Evolutionary conservation across 53 echinoderm and acorn worm species (phyloP).

Genomic region (Antedon mediterranea): DNA sequence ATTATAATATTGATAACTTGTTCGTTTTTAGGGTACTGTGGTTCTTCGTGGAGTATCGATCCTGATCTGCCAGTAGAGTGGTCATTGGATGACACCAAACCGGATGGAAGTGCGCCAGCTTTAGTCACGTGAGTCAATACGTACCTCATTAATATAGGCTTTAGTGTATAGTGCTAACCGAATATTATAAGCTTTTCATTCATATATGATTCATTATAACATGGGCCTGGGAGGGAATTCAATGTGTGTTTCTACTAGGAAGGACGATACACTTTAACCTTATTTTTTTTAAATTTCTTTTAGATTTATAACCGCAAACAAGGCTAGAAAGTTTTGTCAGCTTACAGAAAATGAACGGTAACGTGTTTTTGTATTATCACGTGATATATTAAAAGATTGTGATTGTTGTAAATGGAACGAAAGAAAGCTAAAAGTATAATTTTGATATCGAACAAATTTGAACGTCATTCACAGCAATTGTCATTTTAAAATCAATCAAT

Average conservation of each 20-base stretch:
- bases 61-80: slow-evolving; percentile 6
- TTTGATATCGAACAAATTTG: too few species aligned
- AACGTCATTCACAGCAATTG: too few species aligned
- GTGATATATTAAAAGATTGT: too few species aligned
- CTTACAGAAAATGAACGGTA: slow-evolving; percentile 59
- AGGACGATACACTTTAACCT: too few species aligned
- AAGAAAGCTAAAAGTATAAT: too few species aligned
- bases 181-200: too few species aligned
- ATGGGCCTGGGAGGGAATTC: too few species aligned
- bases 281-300: neutral
- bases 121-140: slow-evolving; percentile 41
- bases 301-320: slow-evolving; percentile 53
- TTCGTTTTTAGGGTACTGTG: neutral
- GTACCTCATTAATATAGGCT: neutral
- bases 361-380: neutral
- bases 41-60: neutral
- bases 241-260: too few species aligned
- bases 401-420: too few species aligned
- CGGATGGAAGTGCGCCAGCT: slow-evolving; percentile 41
- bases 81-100: slow-evolving; percentile 56
- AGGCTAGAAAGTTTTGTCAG: slow-evolving; percentile 33
- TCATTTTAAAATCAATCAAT: too few species aligned
- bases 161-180: too few species aligned
- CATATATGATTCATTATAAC: too few species aligned
- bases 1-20: neutral